Conservation (phyloP, 2,113 vertebrate genomes). For the Tinamus guttatus region DNA sequence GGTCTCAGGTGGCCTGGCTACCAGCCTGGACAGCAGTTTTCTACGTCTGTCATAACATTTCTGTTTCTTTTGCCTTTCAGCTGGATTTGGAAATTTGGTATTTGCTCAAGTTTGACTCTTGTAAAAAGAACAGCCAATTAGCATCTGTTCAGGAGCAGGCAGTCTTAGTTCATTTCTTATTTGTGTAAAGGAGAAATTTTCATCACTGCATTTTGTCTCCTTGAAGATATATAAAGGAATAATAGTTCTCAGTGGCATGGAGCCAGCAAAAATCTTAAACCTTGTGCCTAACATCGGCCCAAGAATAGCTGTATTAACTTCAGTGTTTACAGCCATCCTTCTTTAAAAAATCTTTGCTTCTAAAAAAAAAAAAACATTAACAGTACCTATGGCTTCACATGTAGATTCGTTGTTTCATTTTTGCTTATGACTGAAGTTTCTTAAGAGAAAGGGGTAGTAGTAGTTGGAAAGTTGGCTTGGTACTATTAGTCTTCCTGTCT, state of each 20-base stretch:
- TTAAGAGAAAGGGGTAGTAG: not conserved
- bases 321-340: not conserved
- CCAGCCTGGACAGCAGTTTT: slow-evolving; percentile 62
- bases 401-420: slow-evolving; percentile 1
- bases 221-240: not conserved
- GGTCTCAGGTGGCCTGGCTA: slow-evolving; percentile 68
- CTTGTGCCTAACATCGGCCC: not conserved
- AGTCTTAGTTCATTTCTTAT: not conserved
- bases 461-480: not conserved
- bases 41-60: slow-evolving; percentile 54
- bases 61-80: slow-evolving; percentile 60
- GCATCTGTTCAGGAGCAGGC: not conserved
- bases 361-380: not conserved
- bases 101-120: slow-evolving; percentile 22
- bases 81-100: slow-evolving; percentile 47
- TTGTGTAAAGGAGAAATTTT: slow-evolving; percentile 6
- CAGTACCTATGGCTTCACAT: not conserved
- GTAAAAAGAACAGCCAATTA: slow-evolving; percentile 42
- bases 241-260: not conserved
- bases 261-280: not conserved
- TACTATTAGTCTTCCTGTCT: not conserved
- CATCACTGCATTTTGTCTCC: not conserved
- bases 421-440: not conserved
- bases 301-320: not conserved
- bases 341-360: not conserved